Base-by-base conservation (phyloP, 2,113 vertebrate species). In the Peucedramus taeniatus region DNA sequence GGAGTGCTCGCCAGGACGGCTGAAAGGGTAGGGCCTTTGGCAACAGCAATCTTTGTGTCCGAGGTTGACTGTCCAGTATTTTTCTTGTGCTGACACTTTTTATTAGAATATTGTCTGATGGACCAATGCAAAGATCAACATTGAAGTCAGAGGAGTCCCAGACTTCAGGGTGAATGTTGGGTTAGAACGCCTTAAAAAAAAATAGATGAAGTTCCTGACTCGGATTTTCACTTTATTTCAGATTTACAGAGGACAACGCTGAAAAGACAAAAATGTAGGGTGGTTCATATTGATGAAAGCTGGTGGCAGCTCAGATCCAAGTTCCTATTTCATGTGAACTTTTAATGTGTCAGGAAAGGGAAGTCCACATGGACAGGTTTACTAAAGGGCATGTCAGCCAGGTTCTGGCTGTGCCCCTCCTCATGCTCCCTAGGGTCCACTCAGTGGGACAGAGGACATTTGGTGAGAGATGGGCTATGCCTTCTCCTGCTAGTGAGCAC, bases 1-100 rank as follows among this genome's bases (percentile, higher is more conserved):
- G 40, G 61, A 79, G 31, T 4, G 24, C 22, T 57, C 6, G 39
- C 6, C 31, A 51, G 10, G 19, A 23, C 1, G 0, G 16, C 13
- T 50, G 27, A 1, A 0, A 40, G 21, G 1, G 0, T 5, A 49
- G 40, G 19, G 44, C 12, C 0, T 1, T 57, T 30, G 57, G 27
- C 64, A 83, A 4, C 15, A 30, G 1, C 15, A 18, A 0, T 3
- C 7, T 79, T 56, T 65, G 63, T 24, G 17, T 59, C 35, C 37
- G 53, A 51, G 49, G 22, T 0, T 44, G 24, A 40, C 26, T 87
- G 93, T 44, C 3, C 14, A 39, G 26, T n/a, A 37, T 53, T 89
- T 90, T 84, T 57, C 47, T 78, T 19, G 19, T 23, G 24, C 15
- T 3, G 26, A 60, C 19, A 6, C 15, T 72, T 77, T 47, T 74